Evolutionary conservation across 1,140 invertebrate genomes (phyloP), one percentile per base, ranked within the genome.

Genomic region (Hormaphis cornu): DNA sequence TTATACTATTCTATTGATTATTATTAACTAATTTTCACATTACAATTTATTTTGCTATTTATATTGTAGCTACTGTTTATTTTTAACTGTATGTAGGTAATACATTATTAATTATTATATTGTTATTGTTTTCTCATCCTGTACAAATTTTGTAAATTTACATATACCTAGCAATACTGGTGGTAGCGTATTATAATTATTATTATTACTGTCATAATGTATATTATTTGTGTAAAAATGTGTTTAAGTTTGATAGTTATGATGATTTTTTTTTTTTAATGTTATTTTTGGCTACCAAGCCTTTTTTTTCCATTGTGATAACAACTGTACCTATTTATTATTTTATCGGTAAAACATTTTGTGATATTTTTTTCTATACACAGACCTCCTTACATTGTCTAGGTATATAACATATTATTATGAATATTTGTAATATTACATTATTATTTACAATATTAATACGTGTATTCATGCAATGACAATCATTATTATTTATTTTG

Each of bases 241-340:
- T n/a, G n/a, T n/a, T n/a, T n/a, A n/a, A n/a, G 16, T n/a, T 52
- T 28, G 26, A 52, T 52, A 8, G n/a, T 50, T 50, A 50, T 50
- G 2, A 50, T 50, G 26, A 28, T 1, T 48, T 48, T 52, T 24
- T 50, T 46, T 16, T 50, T 37, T 37, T 35, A n/a, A 35, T 56
- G 53, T 56, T 56, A 37, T 56, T 56, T 7, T 22, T 35, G 53
- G 53, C 5, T n/a, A 18, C 6, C 14, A 37, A 52, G 22, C 53
- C 53, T 56, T 56, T 56, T 46, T 35, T 56, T 37, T n/a, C n/a
- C n/a, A 56, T 56, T 37, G 33, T 37, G 30, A 56, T 56, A 53
- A n/a, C 8, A 18, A 18, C n/a, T n/a, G n/a, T n/a, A n/a, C n/a
- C n/a, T n/a, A n/a, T n/a, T 53, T 22, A 22, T 56, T 37, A 37